These are phyloP conservation scores for Sesamia nonagrioides DNA, from an alignment of 1,140 invertebrate species.

Conservation along the genomic window DNA sequence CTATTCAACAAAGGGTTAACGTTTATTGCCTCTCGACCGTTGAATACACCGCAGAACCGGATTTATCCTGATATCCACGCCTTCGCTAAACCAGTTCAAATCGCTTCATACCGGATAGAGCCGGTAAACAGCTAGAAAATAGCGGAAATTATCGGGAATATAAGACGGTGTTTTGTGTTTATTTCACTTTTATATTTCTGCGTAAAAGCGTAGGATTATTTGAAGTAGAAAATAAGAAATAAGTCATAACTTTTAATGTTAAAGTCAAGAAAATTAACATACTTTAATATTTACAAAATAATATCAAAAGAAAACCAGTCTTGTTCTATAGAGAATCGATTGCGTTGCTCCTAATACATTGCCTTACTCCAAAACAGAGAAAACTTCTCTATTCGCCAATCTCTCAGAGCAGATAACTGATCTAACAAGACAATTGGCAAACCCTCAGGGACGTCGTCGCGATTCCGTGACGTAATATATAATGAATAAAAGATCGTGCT, in stretches of 20 bases:
- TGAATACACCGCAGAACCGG: slow-evolving; percentile 45
- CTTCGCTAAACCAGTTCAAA: slow-evolving; percentile 34
- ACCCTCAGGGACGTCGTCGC: slow-evolving; percentile 16
- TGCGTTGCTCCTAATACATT: not conserved
- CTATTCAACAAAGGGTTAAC: slow-evolving; percentile 51
- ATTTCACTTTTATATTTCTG: not conserved
- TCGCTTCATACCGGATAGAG: slow-evolving; percentile 33
- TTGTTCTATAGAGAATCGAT: not conserved
- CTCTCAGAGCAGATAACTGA: slow-evolving; percentile 18
- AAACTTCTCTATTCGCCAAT: not conserved
- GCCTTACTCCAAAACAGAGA: not conserved
- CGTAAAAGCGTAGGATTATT: too few species aligned
- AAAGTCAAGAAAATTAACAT: too few species aligned
- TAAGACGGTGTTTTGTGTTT: slow-evolving; percentile 4
- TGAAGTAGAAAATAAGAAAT: too few species aligned
- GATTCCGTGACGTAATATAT: slow-evolving; percentile 28
- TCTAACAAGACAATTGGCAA: slow-evolving; percentile 33
- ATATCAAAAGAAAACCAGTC: not conserved
- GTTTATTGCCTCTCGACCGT: slow-evolving; percentile 46
- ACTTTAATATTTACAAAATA: not conserved
- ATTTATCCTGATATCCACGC: slow-evolving; percentile 45
- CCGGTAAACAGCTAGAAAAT: slow-evolving; percentile 45
- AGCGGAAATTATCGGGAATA: slow-evolving; percentile 50
- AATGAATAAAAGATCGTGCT: slow-evolving; percentile 53
- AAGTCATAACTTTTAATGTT: too few species aligned